Conservation (phyloP, 2,888 invertebrate species). For the Pollenia angustigena region DNA sequence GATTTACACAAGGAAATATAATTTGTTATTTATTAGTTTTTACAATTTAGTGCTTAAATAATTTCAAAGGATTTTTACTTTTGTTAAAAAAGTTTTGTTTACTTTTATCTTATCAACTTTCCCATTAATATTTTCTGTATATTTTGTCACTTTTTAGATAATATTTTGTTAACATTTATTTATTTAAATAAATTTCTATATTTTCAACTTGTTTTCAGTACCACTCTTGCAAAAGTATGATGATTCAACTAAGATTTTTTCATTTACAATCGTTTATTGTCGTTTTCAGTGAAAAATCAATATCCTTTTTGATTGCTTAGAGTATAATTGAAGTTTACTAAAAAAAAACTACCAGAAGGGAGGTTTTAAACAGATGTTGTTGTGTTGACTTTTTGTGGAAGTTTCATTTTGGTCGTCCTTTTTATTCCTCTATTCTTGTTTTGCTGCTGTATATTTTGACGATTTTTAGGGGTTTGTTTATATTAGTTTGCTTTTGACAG, state of each 20-base stretch:
- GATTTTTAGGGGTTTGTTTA: conserved; percentile 63
- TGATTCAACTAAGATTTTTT: conserved; percentile 70
- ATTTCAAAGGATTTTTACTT: neutral
- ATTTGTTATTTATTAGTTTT: conserved; percentile 10
- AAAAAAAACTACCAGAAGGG: conserved; percentile 44
- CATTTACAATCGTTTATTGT: conserved; percentile 56
- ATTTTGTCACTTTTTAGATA: neutral
- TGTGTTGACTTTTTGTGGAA: conserved; percentile 42
- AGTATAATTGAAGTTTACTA: conserved; percentile 39
- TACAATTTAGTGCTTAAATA: neutral
- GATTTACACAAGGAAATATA: conserved; percentile 20
- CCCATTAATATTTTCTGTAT: neutral
- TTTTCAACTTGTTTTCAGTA: conserved; percentile 37
- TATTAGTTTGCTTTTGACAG: conserved; percentile 34
- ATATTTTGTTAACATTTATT: conserved; percentile 34
- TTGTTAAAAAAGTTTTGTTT: conserved; percentile 7
- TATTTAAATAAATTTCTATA: conserved; percentile 9
- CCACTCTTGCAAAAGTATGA: conserved; percentile 66
- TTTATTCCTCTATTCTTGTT: conserved; percentile 31
- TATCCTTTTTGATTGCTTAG: conserved; percentile 64
- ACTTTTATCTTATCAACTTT: conserved; percentile 14
- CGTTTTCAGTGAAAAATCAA: conserved; percentile 71
- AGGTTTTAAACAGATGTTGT: conserved; percentile 68
- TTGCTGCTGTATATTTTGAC: conserved; percentile 4
- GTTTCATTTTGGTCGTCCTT: conserved; percentile 32